Base-by-base conservation (phyloP, 2,113 vertebrate genomes). In the Physeter macrocephalus region DNA sequence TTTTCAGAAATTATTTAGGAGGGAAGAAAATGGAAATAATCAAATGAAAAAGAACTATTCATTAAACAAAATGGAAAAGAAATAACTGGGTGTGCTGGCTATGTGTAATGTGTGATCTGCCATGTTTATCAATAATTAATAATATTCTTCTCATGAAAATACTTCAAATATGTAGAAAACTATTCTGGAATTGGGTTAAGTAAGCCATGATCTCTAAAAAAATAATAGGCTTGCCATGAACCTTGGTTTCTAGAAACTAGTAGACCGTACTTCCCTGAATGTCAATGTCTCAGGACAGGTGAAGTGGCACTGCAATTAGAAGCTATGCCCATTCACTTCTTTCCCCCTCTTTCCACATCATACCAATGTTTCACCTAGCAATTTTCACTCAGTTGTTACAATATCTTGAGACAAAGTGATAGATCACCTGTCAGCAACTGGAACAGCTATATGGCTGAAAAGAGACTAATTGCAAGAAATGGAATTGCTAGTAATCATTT, bases 1-100 rank as follows among this genome's bases (percentile, higher is more conserved):
- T 64, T 59, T 93, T 52, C 66, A 90, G 75, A 90, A 90, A 92
- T 87, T 96, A 88, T 78, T 95, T 84, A 62, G 18, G 8, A 93
- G n/a, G 43, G 8, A 81, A 41, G 15, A 31, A 87, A 92, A 72
- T 74, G 13, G 21, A 87, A 71, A 61, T 74, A 87, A 96, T 46
- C 2, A 75, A 85, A 86, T 81, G 17, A 71, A 90, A 61, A 87
- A 43, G 9, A 92, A 83, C 71, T 93, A 49, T 61, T 80, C 69
- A 84, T 69, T 62, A 64, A 90, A 72, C 21, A 78, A 87, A 90
- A 17, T 29, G 83, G n/a, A 59, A 85, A 74, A 75, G 27, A 81
- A 54, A 69, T 39, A 64, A 61, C 2, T 23, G 71, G 39, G 21
- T 34, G 11, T 39, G 31, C 21, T 57, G 12, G 64, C n/a, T 78